Evolutionary conservation across 2,888 invertebrate species (phyloP).

Genomic region (Hirtodrosophila trivittata): DNA sequence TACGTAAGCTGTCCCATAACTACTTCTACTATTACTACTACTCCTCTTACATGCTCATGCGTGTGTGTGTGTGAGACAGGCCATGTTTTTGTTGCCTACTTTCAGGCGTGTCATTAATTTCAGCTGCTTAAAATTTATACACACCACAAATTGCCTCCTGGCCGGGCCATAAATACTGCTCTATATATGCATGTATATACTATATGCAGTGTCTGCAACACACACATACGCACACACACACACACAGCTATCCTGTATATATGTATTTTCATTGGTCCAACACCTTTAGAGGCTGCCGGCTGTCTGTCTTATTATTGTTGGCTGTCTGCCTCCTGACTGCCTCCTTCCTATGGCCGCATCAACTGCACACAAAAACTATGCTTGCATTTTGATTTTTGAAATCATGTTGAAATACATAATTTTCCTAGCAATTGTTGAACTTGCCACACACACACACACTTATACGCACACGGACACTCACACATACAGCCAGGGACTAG

Average conservation of each 20-base stretch:
- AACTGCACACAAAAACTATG: constrained; percentile 37
- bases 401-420: constrained; percentile 59
- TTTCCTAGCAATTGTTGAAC: constrained; percentile 49
- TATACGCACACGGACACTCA: constrained; percentile 4
- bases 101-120: constrained; percentile 64
- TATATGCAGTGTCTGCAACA: background rate
- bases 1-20: constrained; percentile 34
- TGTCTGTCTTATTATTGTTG: constrained; percentile 51
- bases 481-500: background rate
- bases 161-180: constrained; percentile 39
- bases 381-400: constrained; percentile 63
- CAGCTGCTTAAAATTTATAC: constrained; percentile 66
- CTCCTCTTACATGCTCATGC: background rate
- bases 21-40: constrained; percentile 4
- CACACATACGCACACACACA: constrained; percentile 1
- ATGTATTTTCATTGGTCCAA: constrained; percentile 60
- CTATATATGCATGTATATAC: constrained; percentile 1
- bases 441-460: constrained; percentile 30
- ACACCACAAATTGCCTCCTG: constrained; percentile 57
- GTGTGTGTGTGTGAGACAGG: background rate
- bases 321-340: constrained; percentile 9
- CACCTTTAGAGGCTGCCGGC: constrained; percentile 49
- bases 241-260: constrained; percentile 2
- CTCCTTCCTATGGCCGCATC: constrained; percentile 2
- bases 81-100: constrained; percentile 47